Base-by-base conservation (phyloP, 1,140 invertebrate genomes). In the Panagrolaimus sp. region DNA sequence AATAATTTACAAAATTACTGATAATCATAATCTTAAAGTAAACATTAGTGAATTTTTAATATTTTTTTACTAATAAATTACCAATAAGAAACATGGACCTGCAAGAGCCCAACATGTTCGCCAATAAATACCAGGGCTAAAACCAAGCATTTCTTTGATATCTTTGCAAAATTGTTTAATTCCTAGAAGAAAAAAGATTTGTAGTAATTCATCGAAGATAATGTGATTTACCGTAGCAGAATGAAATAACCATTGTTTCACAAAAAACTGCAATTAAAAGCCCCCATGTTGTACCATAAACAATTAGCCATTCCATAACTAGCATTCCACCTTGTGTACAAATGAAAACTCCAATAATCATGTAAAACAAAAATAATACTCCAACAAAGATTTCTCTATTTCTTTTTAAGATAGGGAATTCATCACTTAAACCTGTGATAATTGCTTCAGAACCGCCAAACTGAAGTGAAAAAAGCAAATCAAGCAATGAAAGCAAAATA, bases 111-210 rank as follows among this genome's bases (percentile, higher is more conserved):
- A 96, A 84, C 92, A 95, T n/a, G 94, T 88, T 68, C 90, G 87
- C 93, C 93, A 96, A 82, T 93, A 96, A 25, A 89, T 78, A 16
- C 91, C 91, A 0, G 93, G 92, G 0, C 89, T 86, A 78, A 92
- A 93, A 20, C 92, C 92, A 68, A 95, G 90, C 93, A 96, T 96
- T 77, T 92, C 89, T 72, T 90, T 88, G 71, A 96, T 93, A 78
- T 96, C 92, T 70, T 90, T 88, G 75, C 91, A 91, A 83, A 96
- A 93, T 70, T 92, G 85, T 73, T 92, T 88, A 9, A 90, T 89
- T 31, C 92, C 90, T 66, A 93, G 93, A 80, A 92, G 91, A 91
- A 92, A 94, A 43, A 90, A 91, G 0, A 94, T 90, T 9, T 53
- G 92, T 88, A 3, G 92, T 91, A 25, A 92, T 91, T 80, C 92